Evolutionary conservation across 2,797 vertebrate genomes (phyloP).

Genomic region (Diglossa cyanea): DNA sequence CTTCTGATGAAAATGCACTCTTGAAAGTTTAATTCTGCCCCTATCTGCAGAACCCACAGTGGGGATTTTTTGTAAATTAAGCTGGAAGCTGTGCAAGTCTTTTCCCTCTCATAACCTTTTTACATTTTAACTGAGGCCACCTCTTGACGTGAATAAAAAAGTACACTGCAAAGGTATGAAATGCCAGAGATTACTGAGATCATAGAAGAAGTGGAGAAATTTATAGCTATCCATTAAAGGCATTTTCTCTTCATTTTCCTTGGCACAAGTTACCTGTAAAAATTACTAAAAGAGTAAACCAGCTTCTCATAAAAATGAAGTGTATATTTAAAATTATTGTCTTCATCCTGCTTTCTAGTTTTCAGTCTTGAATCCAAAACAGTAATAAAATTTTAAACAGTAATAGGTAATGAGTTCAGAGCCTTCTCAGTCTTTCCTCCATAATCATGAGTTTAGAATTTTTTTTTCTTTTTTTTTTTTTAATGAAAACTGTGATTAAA

Average conservation of each 20-base stretch:
- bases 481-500: neutral
- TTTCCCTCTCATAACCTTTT: constrained; percentile 26
- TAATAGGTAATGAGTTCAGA: neutral
- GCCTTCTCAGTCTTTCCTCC: neutral
- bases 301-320: constrained; percentile 6
- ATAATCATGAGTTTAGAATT: neutral
- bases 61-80: neutral
- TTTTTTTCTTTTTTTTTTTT: neutral
- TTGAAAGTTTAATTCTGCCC: neutral
- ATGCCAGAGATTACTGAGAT: constrained; percentile 53
- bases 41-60: neutral
- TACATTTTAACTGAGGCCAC: constrained; percentile 21
- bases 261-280: constrained; percentile 42
- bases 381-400: constrained; percentile 16
- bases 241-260: constrained; percentile 29
- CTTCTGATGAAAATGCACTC: neutral
- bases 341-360: constrained; percentile 1
- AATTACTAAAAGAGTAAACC: constrained; percentile 22
- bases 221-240: constrained; percentile 32
- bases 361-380: neutral
- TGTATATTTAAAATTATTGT: neutral
- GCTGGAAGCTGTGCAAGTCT: neutral
- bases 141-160: constrained; percentile 44
- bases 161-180: constrained; percentile 39
- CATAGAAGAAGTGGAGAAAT: constrained; percentile 33